A percentile compares a stretch with the other conserved stretches of the same genome.
Evolutionary conservation across 2,113 vertebrate genomes (phyloP).

Genomic region (Otis tarda): DNA sequence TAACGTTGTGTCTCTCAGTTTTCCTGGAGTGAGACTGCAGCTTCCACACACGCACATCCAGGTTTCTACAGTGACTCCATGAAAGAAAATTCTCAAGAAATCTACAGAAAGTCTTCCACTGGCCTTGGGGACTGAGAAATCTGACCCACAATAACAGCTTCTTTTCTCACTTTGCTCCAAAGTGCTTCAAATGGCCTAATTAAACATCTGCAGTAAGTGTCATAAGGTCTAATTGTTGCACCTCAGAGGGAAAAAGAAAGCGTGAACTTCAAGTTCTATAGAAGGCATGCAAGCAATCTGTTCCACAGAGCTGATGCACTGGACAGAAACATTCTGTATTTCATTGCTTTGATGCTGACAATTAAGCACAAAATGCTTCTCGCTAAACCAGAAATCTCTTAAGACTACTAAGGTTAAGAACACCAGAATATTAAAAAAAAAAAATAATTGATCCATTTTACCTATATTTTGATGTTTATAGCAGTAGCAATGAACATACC

Average conservation of each 20-base stretch:
- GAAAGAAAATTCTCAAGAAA: neutral
- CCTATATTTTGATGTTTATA: neutral
- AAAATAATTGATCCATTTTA: neutral
- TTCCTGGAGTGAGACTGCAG: neutral
- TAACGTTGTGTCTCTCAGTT: neutral
- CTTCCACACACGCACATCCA: neutral
- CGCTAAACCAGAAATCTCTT: neutral
- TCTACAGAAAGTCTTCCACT: neutral
- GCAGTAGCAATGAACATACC: neutral
- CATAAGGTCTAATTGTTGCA: neutral
- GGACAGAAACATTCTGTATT: neutral
- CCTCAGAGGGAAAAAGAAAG: neutral
- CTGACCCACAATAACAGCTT: neutral
- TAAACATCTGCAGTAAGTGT: neutral
- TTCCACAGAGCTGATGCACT: neutral
- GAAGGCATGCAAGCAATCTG: neutral
- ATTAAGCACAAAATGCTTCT: neutral
- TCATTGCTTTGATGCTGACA: neutral
- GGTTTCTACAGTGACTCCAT: neutral
- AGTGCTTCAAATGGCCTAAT: neutral
- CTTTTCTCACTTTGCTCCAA: neutral
- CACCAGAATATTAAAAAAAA: neutral
- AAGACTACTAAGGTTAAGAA: neutral
- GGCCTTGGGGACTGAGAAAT: neutral
- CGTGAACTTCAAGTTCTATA: neutral